Conservation (phyloP, 2,113 vertebrate genomes). For the Tetrao urogallus region DNA sequence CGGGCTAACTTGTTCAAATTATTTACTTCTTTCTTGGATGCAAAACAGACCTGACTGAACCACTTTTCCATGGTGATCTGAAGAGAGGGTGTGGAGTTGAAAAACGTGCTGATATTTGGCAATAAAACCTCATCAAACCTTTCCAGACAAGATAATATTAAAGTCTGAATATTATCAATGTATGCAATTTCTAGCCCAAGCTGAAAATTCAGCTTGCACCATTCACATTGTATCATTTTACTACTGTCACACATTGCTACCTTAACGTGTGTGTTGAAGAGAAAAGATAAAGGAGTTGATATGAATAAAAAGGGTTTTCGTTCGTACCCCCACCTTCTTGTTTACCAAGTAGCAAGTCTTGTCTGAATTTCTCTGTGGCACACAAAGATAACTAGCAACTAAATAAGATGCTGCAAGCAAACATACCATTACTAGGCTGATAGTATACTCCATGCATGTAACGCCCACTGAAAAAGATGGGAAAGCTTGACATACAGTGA, state of each 20-base stretch:
- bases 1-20: constrained; percentile 5
- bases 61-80: not conserved
- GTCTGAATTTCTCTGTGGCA: constrained; percentile 2
- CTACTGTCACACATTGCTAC: not conserved
- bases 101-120: constrained; percentile 15
- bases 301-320: not conserved
- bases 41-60: not conserved
- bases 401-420: constrained; percentile 21
- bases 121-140: constrained; percentile 21
- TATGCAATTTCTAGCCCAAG: constrained; percentile 18
- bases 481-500: not conserved
- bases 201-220: not conserved
- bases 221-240: not conserved
- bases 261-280: not conserved
- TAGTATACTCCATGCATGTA: not conserved
- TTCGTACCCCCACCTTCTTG: not conserved
- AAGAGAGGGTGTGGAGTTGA: not conserved
- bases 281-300: not conserved
- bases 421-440: not conserved
- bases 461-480: not conserved
- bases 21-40: constrained; percentile 3
- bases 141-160: constrained; percentile 35
- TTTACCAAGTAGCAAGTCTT: constrained; percentile 25
- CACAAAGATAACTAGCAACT: constrained; percentile 1
- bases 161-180: not conserved